Evolutionary conservation across 30 jellyfish, hydroid and myxozoan species (phyloP), one percentile per base, ranked within the genome.

Genomic region (Pseudorhiza aurosa): DNA sequence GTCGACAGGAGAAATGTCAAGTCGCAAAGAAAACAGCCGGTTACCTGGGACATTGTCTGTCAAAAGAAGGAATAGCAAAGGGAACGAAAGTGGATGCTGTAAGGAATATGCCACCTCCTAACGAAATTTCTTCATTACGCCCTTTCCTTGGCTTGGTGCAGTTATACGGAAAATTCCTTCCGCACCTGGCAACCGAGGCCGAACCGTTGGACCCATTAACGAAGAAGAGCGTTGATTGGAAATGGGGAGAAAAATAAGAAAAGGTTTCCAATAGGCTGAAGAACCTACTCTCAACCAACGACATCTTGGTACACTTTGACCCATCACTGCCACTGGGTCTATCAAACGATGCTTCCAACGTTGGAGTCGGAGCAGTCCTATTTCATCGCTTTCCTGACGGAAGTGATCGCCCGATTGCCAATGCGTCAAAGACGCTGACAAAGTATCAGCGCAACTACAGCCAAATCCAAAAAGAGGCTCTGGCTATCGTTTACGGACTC

Each of bases 221-320:
- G n/a, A n/a, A n/a, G n/a, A n/a, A n/a, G n/a, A n/a, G n/a, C n/a
- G n/a, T n/a, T n/a, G n/a, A n/a, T n/a, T n/a, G n/a, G n/a, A n/a
- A n/a, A n/a, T n/a, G n/a, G 90, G 21, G 25, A 50, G 49, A 22
- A 4, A 40, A 19, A 27, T 15, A 15, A 22, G 39, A 59, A 10
- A n/a, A 76, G 24, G 88, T 90, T 7, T 76, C 65, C 29, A 37
- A 60, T 9, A 9, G 37, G 11, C 30, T n/a, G n/a, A n/a, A n/a
- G n/a, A n/a, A n/a, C n/a, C n/a, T n/a, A n/a, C n/a, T n/a, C n/a
- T n/a, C n/a, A n/a, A n/a, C n/a, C n/a, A n/a, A n/a, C n/a, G n/a
- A n/a, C n/a, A n/a, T 77, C 6, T 86, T 77, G 36, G 89, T 75
- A 39, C 89, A 77, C 77, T 77, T 27, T 33, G 75, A 77, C 43